Conservation (phyloP, 2,113 vertebrate species). For the Heliornis fulica region DNA sequence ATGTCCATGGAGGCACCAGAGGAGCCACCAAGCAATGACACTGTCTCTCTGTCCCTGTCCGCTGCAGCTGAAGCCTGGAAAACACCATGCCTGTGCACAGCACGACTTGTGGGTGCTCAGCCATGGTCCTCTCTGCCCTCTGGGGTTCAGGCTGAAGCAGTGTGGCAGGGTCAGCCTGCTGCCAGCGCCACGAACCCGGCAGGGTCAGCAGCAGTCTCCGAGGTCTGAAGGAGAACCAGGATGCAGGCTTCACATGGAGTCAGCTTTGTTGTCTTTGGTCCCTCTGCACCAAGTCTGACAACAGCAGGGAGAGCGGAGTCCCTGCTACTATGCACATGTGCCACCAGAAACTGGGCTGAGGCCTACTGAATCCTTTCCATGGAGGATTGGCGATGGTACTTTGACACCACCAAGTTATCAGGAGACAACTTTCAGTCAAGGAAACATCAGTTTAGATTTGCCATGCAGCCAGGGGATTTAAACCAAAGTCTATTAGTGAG, state of each 20-base stretch:
- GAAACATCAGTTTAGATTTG: neutral
- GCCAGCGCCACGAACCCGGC: neutral
- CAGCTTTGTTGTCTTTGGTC: neutral
- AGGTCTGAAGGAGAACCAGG: neutral
- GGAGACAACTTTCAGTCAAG: neutral
- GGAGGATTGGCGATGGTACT: neutral
- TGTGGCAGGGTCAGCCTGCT: neutral
- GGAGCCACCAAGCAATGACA: neutral
- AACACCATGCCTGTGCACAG: neutral
- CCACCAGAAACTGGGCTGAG: neutral
- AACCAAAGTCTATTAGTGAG: neutral
- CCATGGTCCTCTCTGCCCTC: neutral
- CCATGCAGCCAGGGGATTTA: neutral
- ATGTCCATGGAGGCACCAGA: neutral
- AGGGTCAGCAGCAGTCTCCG: neutral
- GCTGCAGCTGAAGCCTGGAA: neutral
- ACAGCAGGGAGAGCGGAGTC: neutral
- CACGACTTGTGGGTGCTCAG: neutral
- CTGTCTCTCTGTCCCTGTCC: neutral
- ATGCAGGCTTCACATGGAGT: neutral
- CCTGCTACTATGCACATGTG: rapidly evolving
- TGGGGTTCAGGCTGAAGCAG: neutral
- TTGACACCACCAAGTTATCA: neutral
- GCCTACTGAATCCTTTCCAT: neutral
- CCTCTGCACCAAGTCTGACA: neutral